Evolutionary conservation across 2,113 vertebrate species (phyloP).

Genomic region (Callipepla squamata): DNA sequence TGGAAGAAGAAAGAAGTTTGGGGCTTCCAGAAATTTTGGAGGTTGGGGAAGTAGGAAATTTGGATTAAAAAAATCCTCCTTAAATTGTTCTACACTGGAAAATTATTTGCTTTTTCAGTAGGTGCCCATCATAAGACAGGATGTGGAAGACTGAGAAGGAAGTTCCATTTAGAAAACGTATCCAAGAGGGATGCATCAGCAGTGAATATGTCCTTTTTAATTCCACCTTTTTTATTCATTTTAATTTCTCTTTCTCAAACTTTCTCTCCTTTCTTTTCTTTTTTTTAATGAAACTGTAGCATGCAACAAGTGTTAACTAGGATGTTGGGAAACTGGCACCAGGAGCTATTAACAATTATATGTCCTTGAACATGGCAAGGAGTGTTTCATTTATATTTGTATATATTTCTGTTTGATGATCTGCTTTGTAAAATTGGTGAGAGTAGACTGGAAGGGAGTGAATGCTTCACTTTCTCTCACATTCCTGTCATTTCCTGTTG

Average conservation of each 20-base stretch:
- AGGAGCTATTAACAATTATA: not conserved
- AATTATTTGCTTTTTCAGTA: not conserved
- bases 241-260: not conserved
- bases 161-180: not conserved
- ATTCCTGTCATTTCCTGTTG: not conserved
- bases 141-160: not conserved
- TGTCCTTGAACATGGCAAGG: not conserved
- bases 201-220: not conserved
- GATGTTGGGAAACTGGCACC: not conserved
- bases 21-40: not conserved
- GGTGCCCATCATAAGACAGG: not conserved
- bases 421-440: not conserved
- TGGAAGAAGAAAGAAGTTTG: not conserved
- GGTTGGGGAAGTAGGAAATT: not conserved
- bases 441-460: not conserved
- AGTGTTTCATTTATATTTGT: fast-evolving
- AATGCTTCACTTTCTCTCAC: not conserved
- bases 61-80: not conserved
- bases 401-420: not conserved
- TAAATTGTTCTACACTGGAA: not conserved
- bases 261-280: not conserved
- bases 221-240: not conserved
- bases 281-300: not conserved
- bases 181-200: not conserved
- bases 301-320: not conserved